Evolutionary conservation across 2,888 invertebrate genomes (phyloP), one percentile per base, ranked within the genome.

Genomic region (Crocallis elinguaria): DNA sequence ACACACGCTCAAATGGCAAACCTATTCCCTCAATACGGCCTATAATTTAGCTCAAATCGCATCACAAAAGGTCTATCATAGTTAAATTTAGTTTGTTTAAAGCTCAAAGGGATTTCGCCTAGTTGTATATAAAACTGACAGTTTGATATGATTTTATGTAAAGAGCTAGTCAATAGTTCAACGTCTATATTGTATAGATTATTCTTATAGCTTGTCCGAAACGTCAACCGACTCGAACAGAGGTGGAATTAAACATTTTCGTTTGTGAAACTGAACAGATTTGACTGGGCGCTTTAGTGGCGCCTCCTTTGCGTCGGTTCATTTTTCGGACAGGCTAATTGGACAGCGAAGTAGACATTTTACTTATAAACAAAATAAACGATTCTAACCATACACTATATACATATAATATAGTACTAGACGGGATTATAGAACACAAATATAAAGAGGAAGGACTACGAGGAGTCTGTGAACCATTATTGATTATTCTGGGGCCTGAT

Each of bases 31-130:
- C 38, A 27, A 43, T 14, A 44, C 43, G 58, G 63, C 63, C 63
- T 64, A 63, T 27, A 16, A 45, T 42, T 51, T 57, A 59, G 61
- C 63, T 64, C 63, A 59, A 63, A 55, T 36, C 23, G 52, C 57
- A 61, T 61, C 57, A 52, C 14, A 39, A 57, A 42, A 42, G 39
- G 46, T 57, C 32, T 44, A n/a, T n/a, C n/a, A n/a, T n/a, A 59
- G 51, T 35, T 27, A 23, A n/a, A 12, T 16, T 46, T n/a, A n/a
- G 36, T 32, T 45, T 27, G 30, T 46, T 27, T 11, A 23, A 45
- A 49, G 60, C 62, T 60, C 57, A 54, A 49, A 11, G 9, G 13
- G 37, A 29, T 29, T 50, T 36, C 30, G 50, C 50, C 49, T 50
- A 49, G 41, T 41, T 57, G 54, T 59, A 54, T 33, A 59, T 54